Evolutionary conservation across 2,888 invertebrate genomes (phyloP).

Genomic region (Drosophila anomalipes): DNA sequence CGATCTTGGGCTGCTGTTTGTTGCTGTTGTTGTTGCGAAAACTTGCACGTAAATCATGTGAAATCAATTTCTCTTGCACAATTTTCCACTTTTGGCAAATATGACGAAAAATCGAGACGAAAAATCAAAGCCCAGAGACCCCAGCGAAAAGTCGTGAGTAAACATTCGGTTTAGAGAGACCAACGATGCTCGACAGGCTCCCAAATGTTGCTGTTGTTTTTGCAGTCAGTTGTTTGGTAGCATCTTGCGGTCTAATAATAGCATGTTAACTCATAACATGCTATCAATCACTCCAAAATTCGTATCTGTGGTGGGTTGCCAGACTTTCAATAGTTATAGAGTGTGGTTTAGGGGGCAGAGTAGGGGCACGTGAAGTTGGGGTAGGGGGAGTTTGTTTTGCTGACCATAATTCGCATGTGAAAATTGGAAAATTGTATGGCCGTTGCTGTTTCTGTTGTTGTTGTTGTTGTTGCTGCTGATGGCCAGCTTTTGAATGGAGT

Average conservation of each 20-base stretch:
- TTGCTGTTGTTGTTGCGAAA: constrained; percentile 38
- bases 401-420: constrained; percentile 78
- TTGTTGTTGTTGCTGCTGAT: constrained; percentile 28
- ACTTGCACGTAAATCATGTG: constrained; percentile 83
- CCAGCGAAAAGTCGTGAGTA: constrained; percentile 70
- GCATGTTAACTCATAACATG: constrained; percentile 82
- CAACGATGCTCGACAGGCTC: constrained; percentile 47
- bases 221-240: constrained; percentile 63
- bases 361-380: neutral
- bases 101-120: constrained; percentile 65
- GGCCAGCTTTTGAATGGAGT: constrained; percentile 37
- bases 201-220: constrained; percentile 23
- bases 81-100: constrained; percentile 78
- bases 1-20: constrained; percentile 60
- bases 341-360: neutral
- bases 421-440: constrained; percentile 76
- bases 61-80: constrained; percentile 83
- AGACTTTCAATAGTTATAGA: constrained; percentile 36
- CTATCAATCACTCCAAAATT: constrained; percentile 80
- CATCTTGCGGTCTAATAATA: constrained; percentile 79
- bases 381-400: constrained; percentile 12
- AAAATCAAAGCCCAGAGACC: constrained; percentile 42
- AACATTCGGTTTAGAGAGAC: constrained; percentile 67
- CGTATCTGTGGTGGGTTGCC: constrained; percentile 63
- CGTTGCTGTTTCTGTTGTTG: constrained; percentile 28